Evolutionary conservation across 2,113 vertebrate species (phyloP).

Genomic region (Lasiurus borealis): DNA sequence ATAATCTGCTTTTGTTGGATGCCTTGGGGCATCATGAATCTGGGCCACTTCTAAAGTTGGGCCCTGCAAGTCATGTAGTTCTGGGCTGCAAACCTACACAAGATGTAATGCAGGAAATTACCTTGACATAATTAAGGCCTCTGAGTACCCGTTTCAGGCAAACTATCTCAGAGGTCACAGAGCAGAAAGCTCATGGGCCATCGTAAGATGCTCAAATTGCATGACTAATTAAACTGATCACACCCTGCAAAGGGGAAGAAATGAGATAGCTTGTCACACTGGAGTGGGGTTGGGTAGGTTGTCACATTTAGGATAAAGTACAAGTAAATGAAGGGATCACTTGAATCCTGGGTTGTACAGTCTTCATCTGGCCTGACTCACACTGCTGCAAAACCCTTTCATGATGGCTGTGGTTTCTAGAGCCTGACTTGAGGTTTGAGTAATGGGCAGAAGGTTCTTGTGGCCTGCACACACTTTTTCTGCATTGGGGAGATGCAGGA

Average conservation of each 20-base stretch:
- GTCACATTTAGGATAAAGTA: background rate
- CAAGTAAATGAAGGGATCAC: background rate
- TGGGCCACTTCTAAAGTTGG: background rate
- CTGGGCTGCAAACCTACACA: background rate
- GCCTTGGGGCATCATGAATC: background rate
- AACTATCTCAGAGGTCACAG: too few relatives aligned
- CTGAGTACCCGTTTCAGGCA: background rate
- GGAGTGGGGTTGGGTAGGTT: too few relatives aligned
- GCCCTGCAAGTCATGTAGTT: background rate
- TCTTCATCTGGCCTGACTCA: background rate
- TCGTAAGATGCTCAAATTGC: background rate
- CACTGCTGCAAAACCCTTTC: background rate
- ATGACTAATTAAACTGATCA: background rate
- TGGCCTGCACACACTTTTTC: background rate
- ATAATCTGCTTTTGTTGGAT: background rate
- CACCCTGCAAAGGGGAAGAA: background rate
- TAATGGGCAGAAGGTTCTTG: background rate
- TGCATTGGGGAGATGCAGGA: background rate
- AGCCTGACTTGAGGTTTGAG: background rate
- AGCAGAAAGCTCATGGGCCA: background rate
- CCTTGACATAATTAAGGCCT: background rate
- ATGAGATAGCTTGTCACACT: background rate
- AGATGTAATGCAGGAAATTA: background rate
- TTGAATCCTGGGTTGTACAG: background rate
- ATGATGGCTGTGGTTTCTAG: background rate